Conservation (phyloP, 2,113 vertebrate genomes). For the Oophaga pumilio region DNA sequence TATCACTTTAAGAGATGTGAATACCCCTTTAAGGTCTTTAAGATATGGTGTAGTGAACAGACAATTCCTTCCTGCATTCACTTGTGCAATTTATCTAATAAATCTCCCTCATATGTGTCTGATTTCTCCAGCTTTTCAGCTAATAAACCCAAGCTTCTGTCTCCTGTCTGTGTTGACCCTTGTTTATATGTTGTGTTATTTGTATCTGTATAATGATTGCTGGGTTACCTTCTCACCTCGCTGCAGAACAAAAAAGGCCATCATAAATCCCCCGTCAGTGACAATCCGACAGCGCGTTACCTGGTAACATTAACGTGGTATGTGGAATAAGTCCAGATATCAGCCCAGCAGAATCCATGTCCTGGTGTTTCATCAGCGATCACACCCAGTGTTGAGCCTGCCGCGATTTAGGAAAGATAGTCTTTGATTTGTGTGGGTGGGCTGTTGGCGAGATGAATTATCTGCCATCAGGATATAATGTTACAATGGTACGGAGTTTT, state of each 20-base stretch:
- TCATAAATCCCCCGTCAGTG: background rate
- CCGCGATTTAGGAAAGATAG: background rate
- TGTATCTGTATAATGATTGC: background rate
- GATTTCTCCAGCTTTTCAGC: background rate
- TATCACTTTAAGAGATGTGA: no score
- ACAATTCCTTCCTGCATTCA: background rate
- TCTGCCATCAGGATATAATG: background rate
- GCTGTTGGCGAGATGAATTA: background rate
- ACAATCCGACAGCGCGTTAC: background rate
- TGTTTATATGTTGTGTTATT: background rate
- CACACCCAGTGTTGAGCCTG: background rate
- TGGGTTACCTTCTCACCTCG: background rate
- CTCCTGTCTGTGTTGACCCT: background rate
- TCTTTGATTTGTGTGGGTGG: slow-evolving; percentile 11
- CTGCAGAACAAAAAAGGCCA: background rate
- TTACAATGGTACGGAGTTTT: background rate
- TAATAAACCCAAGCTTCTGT: background rate
- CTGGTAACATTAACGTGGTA: background rate
- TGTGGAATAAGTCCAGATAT: slow-evolving; percentile 20
- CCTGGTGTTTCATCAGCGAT: background rate
- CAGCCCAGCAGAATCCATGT: background rate
- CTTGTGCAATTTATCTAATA: background rate
- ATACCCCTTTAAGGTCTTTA: no score
- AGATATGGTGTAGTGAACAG: no score
- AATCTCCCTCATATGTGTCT: background rate